A percentile compares a stretch with the other conserved stretches of the same genome.
phyloP scores from a whole-genome alignment of 2,797 vertebrate genomes.

The Epinephelus awoara region DNA sequence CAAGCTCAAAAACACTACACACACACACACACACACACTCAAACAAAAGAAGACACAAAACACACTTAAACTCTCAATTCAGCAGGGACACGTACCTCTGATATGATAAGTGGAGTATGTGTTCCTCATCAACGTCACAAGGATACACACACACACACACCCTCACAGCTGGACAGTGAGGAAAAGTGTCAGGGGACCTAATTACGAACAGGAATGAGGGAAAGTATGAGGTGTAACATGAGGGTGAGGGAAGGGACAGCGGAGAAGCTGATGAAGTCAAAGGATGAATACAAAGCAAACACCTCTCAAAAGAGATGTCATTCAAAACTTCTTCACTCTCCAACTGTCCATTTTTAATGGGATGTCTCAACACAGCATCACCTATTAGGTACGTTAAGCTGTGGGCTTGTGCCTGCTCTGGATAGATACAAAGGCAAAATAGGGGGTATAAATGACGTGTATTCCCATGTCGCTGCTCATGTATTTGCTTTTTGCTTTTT shows the following conservation, averaged over 20 bases:
- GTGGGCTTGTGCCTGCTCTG: background rate
- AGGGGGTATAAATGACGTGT: background rate
- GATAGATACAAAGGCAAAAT: background rate
- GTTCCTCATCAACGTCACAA: conserved; percentile 54
- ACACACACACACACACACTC: background rate
- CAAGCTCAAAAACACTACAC: background rate
- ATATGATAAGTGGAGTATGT: conserved; percentile 63
- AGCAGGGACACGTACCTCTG: conserved; percentile 52
- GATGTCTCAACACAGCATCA: background rate
- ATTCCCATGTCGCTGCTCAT: too few relatives aligned
- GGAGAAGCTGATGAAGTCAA: conserved; percentile 43
- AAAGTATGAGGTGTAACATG: conserved; percentile 47
- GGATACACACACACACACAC: conserved; percentile 19
- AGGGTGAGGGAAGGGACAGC: conserved; percentile 55
- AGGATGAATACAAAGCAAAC: conserved; percentile 49
- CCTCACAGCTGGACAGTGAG: conserved; percentile 65
- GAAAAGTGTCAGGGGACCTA: conserved; percentile 67
- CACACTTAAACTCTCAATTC: conserved; percentile 56
- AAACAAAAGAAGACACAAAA: conserved; percentile 33
- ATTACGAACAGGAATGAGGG: conserved; percentile 64
- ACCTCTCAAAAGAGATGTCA: conserved; percentile 24
- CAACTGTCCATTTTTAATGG: conserved; percentile 6
- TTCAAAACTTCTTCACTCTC: conserved; percentile 22
- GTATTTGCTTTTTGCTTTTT: background rate
- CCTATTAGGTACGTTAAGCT: conserved; percentile 9